These are phyloP conservation scores for Patagioenas fasciata DNA, from an alignment of 2,113 vertebrate species.

Conservation along the genomic window DNA sequence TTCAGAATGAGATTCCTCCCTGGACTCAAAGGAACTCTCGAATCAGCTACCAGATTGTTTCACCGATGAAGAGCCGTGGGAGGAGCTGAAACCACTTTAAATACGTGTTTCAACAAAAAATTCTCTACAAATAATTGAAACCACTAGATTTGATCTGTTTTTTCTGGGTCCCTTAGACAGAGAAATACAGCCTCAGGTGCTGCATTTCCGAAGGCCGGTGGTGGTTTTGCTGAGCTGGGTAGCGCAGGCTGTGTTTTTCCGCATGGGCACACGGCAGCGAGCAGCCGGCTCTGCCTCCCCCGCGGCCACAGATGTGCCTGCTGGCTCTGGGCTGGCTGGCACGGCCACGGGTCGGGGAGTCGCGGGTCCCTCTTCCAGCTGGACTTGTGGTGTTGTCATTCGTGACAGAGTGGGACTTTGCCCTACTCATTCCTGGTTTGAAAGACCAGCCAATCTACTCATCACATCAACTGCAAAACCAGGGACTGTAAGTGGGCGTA, in stretches of 20 bases:
- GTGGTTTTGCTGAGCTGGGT: background rate
- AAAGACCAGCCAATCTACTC: background rate
- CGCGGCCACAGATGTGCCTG: fast-evolving
- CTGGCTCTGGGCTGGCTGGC: background rate
- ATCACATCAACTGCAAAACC: background rate
- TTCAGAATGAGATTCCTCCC: background rate
- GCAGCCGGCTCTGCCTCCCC: background rate
- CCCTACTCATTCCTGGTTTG: background rate
- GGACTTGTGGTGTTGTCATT: background rate
- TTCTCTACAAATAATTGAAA: background rate
- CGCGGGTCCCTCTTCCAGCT: background rate
- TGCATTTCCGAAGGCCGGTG: background rate
- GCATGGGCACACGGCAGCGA: fast-evolving
- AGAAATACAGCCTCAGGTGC: background rate
- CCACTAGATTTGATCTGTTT: background rate
- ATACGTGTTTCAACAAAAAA: background rate
- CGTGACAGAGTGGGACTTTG: background rate
- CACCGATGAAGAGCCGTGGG: background rate
- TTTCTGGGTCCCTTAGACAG: background rate
- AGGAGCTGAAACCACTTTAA: background rate
- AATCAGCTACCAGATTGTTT: background rate
- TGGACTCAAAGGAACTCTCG: background rate
- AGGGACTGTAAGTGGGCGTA: background rate
- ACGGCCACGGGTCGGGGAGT: background rate
- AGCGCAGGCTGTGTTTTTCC: background rate